These are phyloP conservation scores for Diarsia mendica DNA, from an alignment of 2,888 invertebrate genomes.

Conservation along the genomic window DNA sequence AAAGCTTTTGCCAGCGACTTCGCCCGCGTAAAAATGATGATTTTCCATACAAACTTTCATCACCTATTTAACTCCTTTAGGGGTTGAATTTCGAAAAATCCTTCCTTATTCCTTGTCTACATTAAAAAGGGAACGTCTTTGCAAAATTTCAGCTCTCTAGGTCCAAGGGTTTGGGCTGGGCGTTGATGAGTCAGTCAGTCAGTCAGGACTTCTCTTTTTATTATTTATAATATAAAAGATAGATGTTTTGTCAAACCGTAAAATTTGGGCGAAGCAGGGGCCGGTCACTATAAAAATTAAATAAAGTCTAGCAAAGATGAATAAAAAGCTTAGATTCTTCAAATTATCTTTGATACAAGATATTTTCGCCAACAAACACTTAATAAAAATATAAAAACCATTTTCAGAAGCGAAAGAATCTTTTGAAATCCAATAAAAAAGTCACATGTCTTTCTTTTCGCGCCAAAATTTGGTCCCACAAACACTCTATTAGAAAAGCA, in stretches of 20 bases:
- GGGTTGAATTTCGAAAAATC: too few species aligned
- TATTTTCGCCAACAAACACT: not conserved
- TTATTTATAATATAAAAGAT: too few species aligned
- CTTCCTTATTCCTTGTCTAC: too few species aligned
- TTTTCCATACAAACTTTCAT: too few species aligned
- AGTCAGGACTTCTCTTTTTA: too few species aligned
- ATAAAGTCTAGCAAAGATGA: not conserved
- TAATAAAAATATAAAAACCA: conserved; percentile 15
- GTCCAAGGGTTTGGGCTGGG: too few species aligned
- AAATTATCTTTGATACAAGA: not conserved
- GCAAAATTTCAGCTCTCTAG: too few species aligned
- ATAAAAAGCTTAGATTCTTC: not conserved
- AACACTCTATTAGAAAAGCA: conserved; percentile 52
- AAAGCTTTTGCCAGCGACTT: too few species aligned
- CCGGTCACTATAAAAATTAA: not conserved
- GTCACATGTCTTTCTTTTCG: conserved; percentile 30
- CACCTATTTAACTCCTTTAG: too few species aligned
- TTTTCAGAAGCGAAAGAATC: not conserved
- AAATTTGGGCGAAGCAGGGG: not conserved
- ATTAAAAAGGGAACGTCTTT: too few species aligned
- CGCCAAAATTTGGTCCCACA: conserved; percentile 37
- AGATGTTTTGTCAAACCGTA: not conserved
- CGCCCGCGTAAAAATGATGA: too few species aligned
- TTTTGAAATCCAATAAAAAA: conserved; percentile 38
- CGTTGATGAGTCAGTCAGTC: too few species aligned